These are phyloP conservation scores for Pseudorhiza aurosa DNA, from an alignment of 30 jellyfish, hydroid and myxozoan species.

Conservation along the genomic window DNA sequence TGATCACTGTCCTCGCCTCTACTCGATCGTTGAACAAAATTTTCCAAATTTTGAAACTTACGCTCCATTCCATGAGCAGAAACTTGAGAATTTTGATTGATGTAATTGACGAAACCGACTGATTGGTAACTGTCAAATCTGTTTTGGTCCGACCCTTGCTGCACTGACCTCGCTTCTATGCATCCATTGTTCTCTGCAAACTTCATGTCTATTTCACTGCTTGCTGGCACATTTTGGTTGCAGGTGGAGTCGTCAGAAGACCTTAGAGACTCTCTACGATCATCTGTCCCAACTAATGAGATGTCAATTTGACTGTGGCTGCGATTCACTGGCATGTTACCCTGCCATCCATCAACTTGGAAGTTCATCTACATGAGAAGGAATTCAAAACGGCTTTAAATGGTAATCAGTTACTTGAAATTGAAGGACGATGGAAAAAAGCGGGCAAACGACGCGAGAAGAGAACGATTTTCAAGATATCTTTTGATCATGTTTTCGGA, in stretches of 20 bases:
- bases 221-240: neutral
- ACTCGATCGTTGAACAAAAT: neutral
- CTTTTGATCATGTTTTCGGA: too few relatives aligned
- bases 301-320: neutral
- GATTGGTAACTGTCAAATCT: slow-evolving; percentile 5
- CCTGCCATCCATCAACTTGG: neutral
- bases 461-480: too few relatives aligned
- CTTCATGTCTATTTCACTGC: neutral
- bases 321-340: neutral
- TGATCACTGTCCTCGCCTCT: slow-evolving; percentile 38
- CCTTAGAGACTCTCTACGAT: neutral
- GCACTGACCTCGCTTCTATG: neutral
- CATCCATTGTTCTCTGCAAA: neutral
- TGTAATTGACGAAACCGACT: slow-evolving; percentile 7
- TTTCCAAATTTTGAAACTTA: neutral
- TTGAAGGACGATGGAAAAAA: too few relatives aligned
- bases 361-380: slow-evolving; percentile 3
- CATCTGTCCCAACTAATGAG: neutral
- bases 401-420: too few relatives aligned
- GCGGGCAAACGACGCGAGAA: too few relatives aligned
- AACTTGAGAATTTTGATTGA: neutral
- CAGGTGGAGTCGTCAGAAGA: neutral
- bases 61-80: slow-evolving; percentile 5
- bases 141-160: neutral
- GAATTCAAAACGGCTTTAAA: too few relatives aligned